Conservation (phyloP, 2,888 invertebrate genomes). For the Epinotia bilunana region DNA sequence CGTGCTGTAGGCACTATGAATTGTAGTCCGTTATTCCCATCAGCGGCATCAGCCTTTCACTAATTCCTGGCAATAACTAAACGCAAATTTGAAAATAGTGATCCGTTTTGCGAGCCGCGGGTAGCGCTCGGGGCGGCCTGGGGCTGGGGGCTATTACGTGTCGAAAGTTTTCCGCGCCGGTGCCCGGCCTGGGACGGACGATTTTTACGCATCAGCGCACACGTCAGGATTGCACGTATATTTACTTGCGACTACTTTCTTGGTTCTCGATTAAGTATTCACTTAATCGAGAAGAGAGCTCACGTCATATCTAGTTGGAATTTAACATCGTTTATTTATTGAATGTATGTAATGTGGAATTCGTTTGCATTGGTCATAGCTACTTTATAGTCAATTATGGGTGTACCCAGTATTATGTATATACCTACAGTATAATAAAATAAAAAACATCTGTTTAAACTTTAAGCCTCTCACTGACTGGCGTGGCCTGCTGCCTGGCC, state of each 20-base stretch:
- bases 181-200: slow-evolving; percentile 27
- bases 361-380: not conserved
- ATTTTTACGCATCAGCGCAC: slow-evolving; percentile 38
- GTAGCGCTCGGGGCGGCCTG: slow-evolving; percentile 24
- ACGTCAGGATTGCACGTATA: slow-evolving; percentile 37
- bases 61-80: slow-evolving; percentile 7
- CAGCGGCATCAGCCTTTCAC: not conserved
- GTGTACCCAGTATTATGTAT: too few relatives aligned
- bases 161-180: slow-evolving; percentile 36
- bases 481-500: too few relatives aligned
- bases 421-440: too few relatives aligned
- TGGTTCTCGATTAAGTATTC: slow-evolving; percentile 7
- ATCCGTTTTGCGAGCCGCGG: slow-evolving; percentile 17
- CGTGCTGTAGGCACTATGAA: not conserved
- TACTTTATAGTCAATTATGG: not conserved
- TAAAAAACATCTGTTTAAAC: too few relatives aligned
- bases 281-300: too few relatives aligned
- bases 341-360: not conserved
- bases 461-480: too few relatives aligned
- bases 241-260: slow-evolving; percentile 17
- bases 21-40: not conserved
- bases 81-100: slow-evolving; percentile 37
- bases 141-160: slow-evolving; percentile 39
- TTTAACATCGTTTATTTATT: not conserved
- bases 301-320: not conserved